Conservation (phyloP, 2,797 vertebrate species). For the Masticophis lateralis region DNA sequence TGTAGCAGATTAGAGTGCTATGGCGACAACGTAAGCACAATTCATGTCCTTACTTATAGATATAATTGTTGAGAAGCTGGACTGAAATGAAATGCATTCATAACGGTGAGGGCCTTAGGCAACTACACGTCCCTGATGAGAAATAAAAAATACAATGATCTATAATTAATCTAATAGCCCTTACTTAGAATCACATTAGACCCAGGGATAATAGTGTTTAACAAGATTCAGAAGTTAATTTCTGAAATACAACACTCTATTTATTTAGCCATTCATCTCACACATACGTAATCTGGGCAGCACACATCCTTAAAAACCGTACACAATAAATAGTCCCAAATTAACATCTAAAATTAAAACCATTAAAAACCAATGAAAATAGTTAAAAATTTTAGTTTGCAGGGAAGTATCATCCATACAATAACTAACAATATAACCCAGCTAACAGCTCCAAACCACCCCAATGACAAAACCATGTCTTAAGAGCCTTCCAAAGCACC, state of each 20-base stretch:
- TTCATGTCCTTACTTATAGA: not conserved
- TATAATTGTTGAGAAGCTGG: not conserved
- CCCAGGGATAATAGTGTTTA: not conserved
- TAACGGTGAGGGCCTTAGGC: not conserved
- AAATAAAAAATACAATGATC: not conserved
- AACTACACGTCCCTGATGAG: not conserved
- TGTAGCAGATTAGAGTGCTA: not conserved
- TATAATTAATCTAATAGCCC: not conserved
- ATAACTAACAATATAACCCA: not conserved
- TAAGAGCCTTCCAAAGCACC: not conserved
- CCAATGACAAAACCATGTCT: not conserved
- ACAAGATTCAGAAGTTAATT: not conserved
- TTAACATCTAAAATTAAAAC: not conserved
- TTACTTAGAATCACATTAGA: slow-evolving; percentile 16
- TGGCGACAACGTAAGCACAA: not conserved
- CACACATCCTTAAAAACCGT: not conserved
- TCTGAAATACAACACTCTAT: not conserved
- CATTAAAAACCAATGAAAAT: not conserved
- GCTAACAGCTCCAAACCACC: not conserved
- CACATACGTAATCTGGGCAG: not conserved
- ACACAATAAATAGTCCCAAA: not conserved
- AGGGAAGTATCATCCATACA: not conserved
- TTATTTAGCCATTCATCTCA: not conserved
- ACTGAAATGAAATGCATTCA: not conserved
- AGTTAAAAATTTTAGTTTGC: not conserved